These are phyloP conservation scores for Podargus strigoides DNA, from an alignment of 2,797 vertebrate species.

Conservation along the genomic window DNA sequence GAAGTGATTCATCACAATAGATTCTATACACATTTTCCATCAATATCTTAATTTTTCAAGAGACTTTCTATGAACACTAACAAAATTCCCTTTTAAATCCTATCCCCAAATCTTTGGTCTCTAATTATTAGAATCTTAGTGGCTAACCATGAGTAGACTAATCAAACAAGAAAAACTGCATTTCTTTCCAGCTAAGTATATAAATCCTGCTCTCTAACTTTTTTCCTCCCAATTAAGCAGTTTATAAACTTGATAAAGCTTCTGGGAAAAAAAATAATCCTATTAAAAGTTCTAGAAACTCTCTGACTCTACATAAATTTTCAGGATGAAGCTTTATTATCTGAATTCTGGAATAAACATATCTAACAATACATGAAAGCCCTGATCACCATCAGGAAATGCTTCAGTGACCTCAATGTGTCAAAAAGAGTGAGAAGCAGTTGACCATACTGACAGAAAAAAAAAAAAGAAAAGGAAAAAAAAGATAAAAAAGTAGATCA, in stretches of 20 bases:
- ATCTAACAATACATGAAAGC: not conserved
- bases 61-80: not conserved
- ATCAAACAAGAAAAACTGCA: not conserved
- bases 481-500: not conserved
- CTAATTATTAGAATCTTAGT: not conserved
- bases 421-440: slow-evolving; percentile 1
- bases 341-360: not conserved
- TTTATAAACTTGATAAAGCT: not conserved
- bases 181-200: slow-evolving; percentile 8
- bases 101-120: not conserved
- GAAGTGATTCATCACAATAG: not conserved
- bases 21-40: not conserved
- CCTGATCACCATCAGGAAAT: not conserved
- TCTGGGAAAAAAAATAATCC: not conserved
- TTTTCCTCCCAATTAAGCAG: not conserved
- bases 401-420: slow-evolving; percentile 30
- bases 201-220: not conserved
- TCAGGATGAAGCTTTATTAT: not conserved
- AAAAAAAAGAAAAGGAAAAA: not conserved
- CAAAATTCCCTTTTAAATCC: not conserved
- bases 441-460: not conserved
- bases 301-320: not conserved
- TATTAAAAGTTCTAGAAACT: not conserved
- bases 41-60: not conserved
- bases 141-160: not conserved